These are phyloP conservation scores for Silurus glanis DNA, from an alignment of 2,113 vertebrate genomes.

Conservation along the genomic window DNA sequence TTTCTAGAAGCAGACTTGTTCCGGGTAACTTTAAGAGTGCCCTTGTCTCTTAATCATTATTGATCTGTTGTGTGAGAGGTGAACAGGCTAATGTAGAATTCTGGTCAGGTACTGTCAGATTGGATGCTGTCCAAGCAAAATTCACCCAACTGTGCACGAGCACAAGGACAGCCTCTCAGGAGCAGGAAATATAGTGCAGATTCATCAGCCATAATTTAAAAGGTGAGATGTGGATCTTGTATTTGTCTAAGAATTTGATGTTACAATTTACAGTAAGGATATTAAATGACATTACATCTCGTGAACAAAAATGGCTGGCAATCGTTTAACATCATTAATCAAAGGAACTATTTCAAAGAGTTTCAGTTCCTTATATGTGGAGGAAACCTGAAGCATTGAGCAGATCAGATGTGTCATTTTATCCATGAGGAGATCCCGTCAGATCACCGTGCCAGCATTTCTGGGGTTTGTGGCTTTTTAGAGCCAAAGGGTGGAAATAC, in stretches of 20 bases:
- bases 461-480: slow-evolving; percentile 44
- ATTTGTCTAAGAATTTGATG: neutral
- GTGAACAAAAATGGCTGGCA: neutral
- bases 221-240: slow-evolving; percentile 10
- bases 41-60: slow-evolving; percentile 40
- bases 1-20: slow-evolving; percentile 16
- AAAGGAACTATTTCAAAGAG: slow-evolving; percentile 11
- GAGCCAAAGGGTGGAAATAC: slow-evolving; percentile 46
- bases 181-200: slow-evolving; percentile 11
- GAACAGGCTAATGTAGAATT: slow-evolving; percentile 30
- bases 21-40: slow-evolving; percentile 25
- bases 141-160: slow-evolving; percentile 1
- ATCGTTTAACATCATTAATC: neutral
- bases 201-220: slow-evolving; percentile 1
- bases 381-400: neutral
- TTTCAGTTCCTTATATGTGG: slow-evolving; percentile 6
- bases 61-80: slow-evolving; percentile 31
- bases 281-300: neutral
- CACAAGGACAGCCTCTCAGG: slow-evolving; percentile 1
- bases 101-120: slow-evolving; percentile 30
- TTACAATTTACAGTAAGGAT: neutral
- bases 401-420: slow-evolving; percentile 46
- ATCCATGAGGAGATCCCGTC: slow-evolving; percentile 43
- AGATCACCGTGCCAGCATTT: slow-evolving; percentile 42
- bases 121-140: slow-evolving; percentile 32